Conservation (phyloP, 2,797 vertebrate species). For the Masticophis lateralis region DNA sequence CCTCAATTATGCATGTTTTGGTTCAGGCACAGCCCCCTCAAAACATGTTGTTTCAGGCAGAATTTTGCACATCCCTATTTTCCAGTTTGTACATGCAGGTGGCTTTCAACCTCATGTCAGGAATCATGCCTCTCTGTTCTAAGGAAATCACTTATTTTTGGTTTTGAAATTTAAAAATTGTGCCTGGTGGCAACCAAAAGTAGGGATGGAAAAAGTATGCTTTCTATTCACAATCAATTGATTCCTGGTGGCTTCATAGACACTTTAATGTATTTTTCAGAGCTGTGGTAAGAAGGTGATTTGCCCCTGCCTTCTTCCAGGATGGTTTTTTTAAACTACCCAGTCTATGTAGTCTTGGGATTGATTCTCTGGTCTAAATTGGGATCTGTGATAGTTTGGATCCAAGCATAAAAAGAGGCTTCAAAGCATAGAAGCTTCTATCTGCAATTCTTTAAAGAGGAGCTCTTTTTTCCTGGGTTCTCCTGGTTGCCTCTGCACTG, state of each 20-base stretch:
- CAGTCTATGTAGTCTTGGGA: background rate
- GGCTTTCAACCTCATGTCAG: background rate
- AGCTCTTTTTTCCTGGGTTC: background rate
- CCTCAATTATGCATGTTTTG: background rate
- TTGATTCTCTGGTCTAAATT: background rate
- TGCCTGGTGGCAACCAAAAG: background rate
- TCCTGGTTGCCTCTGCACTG: background rate
- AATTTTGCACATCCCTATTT: background rate
- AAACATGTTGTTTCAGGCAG: background rate
- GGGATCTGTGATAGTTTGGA: background rate
- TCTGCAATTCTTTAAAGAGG: background rate
- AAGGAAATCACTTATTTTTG: background rate
- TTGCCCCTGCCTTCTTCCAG: background rate
- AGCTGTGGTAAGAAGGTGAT: background rate
- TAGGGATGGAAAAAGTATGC: background rate
- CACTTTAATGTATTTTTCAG: background rate
- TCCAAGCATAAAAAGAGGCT: background rate
- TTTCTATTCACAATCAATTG: background rate
- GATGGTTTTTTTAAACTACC: background rate
- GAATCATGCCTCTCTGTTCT: background rate
- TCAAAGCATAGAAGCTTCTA: background rate
- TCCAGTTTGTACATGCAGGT: background rate
- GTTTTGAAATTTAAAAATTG: background rate
- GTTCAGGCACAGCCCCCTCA: background rate
- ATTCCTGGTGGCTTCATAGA: background rate